Conservation (phyloP, 2,888 invertebrate species). For the Micoletzkya japonica region DNA sequence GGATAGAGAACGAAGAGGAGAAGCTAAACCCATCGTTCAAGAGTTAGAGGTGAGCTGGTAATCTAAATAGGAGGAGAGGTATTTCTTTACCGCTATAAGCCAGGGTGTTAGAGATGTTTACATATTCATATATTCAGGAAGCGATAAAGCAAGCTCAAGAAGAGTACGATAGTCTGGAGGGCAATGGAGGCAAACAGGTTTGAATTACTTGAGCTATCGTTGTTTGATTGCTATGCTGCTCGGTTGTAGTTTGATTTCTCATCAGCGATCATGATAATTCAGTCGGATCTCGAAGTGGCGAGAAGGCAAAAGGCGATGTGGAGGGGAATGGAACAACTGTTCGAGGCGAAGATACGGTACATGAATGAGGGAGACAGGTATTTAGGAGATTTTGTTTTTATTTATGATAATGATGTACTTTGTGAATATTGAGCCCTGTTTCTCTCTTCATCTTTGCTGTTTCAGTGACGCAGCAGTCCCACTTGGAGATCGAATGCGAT, state of each 20-base stretch:
- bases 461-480: background rate
- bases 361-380: constrained; percentile 2
- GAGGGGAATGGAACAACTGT: constrained; percentile 6
- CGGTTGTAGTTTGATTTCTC: too few species aligned
- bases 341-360: constrained; percentile 19
- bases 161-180: constrained; percentile 10
- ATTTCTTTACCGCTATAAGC: too few species aligned
- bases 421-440: too few species aligned
- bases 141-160: constrained; percentile 4
- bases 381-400: background rate
- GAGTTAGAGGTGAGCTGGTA: constrained; percentile 9
- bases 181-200: constrained; percentile 3
- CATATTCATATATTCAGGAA: background rate
- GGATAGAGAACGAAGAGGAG: constrained; percentile 23
- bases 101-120: too few species aligned
- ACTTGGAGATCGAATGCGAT: too few species aligned
- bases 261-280: background rate
- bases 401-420: too few species aligned
- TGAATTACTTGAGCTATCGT: background rate
- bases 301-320: constrained; percentile 21
- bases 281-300: constrained; percentile 22
- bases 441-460: too few species aligned
- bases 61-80: background rate
- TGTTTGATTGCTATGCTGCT: background rate
- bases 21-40: constrained; percentile 5